Conservation (phyloP, 2,113 vertebrate genomes). For the Acanthochromis polyacanthus region DNA sequence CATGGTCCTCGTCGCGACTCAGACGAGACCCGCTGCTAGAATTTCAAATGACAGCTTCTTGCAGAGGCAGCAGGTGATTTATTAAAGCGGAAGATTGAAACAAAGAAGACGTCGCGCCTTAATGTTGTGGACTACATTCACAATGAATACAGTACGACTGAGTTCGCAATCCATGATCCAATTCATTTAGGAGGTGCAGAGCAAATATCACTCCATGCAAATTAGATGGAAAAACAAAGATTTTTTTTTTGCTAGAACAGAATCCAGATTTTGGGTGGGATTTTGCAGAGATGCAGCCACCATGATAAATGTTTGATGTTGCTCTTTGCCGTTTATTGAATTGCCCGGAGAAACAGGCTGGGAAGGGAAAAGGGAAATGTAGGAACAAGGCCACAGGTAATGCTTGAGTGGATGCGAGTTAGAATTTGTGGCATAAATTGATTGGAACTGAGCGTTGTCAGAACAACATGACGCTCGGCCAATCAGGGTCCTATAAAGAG, state of each 20-base stretch:
- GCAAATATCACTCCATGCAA: conserved; percentile 52
- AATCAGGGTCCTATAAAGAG: conserved; percentile 65
- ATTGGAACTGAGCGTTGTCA: conserved; percentile 76
- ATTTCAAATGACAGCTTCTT: conserved; percentile 69
- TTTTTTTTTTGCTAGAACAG: no score
- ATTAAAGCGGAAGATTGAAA: conserved; percentile 59
- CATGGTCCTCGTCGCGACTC: conserved; percentile 48
- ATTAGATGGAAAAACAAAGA: conserved; percentile 32
- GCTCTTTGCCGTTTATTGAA: conserved; percentile 67
- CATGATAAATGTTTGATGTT: conserved; percentile 62
- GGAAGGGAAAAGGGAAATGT: conserved; percentile 52
- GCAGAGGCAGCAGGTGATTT: conserved; percentile 73
- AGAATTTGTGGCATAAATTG: conserved; percentile 76
- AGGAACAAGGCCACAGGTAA: conserved; percentile 68
- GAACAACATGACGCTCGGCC: conserved; percentile 71
- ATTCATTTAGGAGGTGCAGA: conserved; percentile 32
- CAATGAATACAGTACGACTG: conserved; percentile 30
- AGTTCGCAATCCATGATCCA: conserved; percentile 10
- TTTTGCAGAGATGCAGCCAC: conserved; percentile 40
- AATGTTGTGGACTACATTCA: conserved; percentile 43
- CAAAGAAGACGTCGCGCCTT: conserved; percentile 49
- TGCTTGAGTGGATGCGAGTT: conserved; percentile 75
- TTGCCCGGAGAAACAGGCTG: conserved; percentile 35
- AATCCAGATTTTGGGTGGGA: conserved; percentile 21
- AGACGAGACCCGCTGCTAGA: conserved; percentile 69